Evolutionary conservation across 1,140 invertebrate species (phyloP).

Genomic region (Atopsyche davidsoni): DNA sequence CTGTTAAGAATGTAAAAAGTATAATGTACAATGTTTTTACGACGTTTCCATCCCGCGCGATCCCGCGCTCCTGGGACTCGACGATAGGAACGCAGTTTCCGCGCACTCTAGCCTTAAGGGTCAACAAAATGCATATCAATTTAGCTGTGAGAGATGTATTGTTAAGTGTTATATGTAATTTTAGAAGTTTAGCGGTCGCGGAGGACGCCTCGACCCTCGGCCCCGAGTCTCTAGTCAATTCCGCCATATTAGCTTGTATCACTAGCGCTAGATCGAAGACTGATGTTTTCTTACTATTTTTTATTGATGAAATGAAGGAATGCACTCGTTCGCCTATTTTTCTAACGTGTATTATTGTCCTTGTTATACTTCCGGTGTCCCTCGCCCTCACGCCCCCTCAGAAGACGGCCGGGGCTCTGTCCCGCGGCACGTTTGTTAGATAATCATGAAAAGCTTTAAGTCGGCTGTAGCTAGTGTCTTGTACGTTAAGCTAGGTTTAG

Average conservation of each 20-base stretch:
- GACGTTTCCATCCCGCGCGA: too few species aligned
- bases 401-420: slow-evolving; percentile 6
- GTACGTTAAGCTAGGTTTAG: slow-evolving; percentile 30
- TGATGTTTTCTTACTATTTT: slow-evolving; percentile 31
- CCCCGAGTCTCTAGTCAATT: slow-evolving; percentile 18
- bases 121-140: slow-evolving; percentile 24
- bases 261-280: slow-evolving; percentile 28
- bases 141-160: slow-evolving; percentile 25
- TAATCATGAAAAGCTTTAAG: slow-evolving; percentile 32
- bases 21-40: not conserved
- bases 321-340: slow-evolving; percentile 26
- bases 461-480: slow-evolving; percentile 31
- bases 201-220: not conserved
- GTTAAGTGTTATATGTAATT: slow-evolving; percentile 23
- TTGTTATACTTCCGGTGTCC: slow-evolving; percentile 1
- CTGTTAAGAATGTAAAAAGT: slow-evolving; percentile 6
- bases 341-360: slow-evolving; percentile 20
- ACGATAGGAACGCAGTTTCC: slow-evolving; percentile 6
- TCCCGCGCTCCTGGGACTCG: too few species aligned
- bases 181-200: slow-evolving; percentile 11
- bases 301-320: slow-evolving; percentile 18
- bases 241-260: slow-evolving; percentile 26
- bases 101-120: slow-evolving; percentile 22
- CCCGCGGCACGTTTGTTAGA: slow-evolving; percentile 24
- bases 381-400: slow-evolving; percentile 1